Evolutionary conservation across 1,140 invertebrate genomes (phyloP).

Genomic region (Helicoverpa armigera): DNA sequence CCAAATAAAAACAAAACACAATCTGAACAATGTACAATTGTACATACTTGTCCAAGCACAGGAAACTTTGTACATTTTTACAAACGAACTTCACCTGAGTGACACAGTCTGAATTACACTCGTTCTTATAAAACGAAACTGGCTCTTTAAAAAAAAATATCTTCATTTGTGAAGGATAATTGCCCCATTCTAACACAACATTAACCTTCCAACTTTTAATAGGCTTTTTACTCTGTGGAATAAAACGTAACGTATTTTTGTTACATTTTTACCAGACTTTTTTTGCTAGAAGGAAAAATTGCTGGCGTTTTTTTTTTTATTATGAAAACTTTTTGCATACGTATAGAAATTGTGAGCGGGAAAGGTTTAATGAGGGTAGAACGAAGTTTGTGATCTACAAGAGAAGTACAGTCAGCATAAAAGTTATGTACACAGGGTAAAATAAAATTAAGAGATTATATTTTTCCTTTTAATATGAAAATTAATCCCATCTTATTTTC

Average conservation of each 20-base stretch:
- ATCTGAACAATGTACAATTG: not conserved
- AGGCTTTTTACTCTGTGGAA: slow-evolving; percentile 44
- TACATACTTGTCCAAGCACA: not conserved
- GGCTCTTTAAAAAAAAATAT: slow-evolving; percentile 48
- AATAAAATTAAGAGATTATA: no score
- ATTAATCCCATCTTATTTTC: no score
- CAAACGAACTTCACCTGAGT: slow-evolving; percentile 24
- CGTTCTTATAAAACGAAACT: slow-evolving; percentile 32
- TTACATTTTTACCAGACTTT: slow-evolving; percentile 16
- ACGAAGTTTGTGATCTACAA: not conserved
- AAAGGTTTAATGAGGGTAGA: slow-evolving; percentile 30
- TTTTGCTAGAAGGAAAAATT: not conserved
- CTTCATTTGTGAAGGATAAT: slow-evolving; percentile 55
- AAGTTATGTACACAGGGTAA: no score
- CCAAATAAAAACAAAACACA: not conserved
- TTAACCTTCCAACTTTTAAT: slow-evolving; percentile 55
- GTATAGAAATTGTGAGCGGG: not conserved
- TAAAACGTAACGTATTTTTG: slow-evolving; percentile 49
- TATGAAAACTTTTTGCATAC: slow-evolving; percentile 37
- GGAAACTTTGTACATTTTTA: slow-evolving; percentile 18
- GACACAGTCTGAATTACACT: slow-evolving; percentile 29
- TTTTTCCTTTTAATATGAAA: no score
- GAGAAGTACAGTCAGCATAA: not conserved
- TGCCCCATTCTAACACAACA: slow-evolving; percentile 54
- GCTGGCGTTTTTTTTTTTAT: slow-evolving; percentile 10